phyloP scores from a whole-genome alignment of 1,140 invertebrate species.

The Drosophila novamexicana region DNA sequence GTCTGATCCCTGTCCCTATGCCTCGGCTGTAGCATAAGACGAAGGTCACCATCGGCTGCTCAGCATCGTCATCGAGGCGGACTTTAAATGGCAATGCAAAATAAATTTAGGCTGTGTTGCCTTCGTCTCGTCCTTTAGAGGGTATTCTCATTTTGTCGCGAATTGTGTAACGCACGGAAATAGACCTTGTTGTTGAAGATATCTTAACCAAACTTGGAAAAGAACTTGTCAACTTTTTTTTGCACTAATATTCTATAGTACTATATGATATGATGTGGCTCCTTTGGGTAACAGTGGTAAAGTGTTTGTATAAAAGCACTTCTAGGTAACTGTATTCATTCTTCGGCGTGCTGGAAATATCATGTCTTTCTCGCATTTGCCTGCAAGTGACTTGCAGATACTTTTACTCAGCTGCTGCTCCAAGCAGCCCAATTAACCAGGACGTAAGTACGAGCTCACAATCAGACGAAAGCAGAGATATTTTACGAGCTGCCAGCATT shows the following conservation, averaged over 20 bases:
- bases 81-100: constrained; percentile 41
- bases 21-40: constrained; percentile 42
- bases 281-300: too few relatives aligned
- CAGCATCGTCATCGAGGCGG: constrained; percentile 3
- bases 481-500: neutral
- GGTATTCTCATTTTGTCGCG: too few relatives aligned
- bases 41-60: constrained; percentile 34
- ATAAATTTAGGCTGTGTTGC: constrained; percentile 23
- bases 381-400: neutral
- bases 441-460: constrained; percentile 19
- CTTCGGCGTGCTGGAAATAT: neutral
- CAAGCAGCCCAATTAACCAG: constrained; percentile 18
- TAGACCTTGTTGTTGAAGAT: too few relatives aligned
- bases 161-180: too few relatives aligned
- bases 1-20: constrained; percentile 19
- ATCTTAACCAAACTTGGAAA: too few relatives aligned
- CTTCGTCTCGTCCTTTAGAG: neutral
- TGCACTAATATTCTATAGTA: too few relatives aligned
- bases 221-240: too few relatives aligned
- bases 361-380: neutral
- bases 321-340: too few relatives aligned
- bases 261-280: too few relatives aligned
- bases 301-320: too few relatives aligned
- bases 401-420: neutral
- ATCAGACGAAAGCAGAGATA: constrained; percentile 1